Evolutionary conservation across 1,140 invertebrate genomes (phyloP).

Genomic region (Condylostylus longicornis): DNA sequence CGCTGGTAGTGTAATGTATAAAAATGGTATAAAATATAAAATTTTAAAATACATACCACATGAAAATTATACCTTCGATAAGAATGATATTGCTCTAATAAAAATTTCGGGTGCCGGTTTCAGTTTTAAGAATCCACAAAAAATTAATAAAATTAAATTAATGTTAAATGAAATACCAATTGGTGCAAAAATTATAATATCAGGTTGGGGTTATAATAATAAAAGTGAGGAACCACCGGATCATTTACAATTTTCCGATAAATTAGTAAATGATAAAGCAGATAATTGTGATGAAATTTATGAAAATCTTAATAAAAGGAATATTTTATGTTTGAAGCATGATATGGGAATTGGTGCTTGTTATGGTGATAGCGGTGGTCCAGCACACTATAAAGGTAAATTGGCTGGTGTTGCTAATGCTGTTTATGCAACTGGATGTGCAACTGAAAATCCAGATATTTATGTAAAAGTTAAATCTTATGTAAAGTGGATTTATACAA

Average conservation of each 20-base stretch:
- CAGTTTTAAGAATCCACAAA: conserved; percentile 17
- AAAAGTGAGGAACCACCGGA: conserved; percentile 9
- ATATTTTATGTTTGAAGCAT: conserved; percentile 16
- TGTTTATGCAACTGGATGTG: conserved; percentile 15
- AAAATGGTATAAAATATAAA: conserved; percentile 12
- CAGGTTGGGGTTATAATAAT: conserved; percentile 19
- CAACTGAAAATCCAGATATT: conserved; percentile 35
- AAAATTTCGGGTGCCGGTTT: conserved; percentile 16
- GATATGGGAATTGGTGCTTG: conserved; percentile 13
- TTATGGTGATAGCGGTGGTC: conserved; percentile 22
- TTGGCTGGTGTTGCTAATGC: conserved; percentile 25
- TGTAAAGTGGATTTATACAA: conserved; percentile 31
- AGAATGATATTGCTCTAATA: conserved; percentile 20
- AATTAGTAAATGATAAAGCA: conserved; percentile 10
- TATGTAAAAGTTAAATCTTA: conserved; percentile 35
- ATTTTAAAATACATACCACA: conserved; percentile 26
- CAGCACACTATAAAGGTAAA: conserved; percentile 18
- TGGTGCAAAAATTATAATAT: conserved; percentile 11
- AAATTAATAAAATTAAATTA: conserved; percentile 17
- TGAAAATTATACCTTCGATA: conserved; percentile 19
- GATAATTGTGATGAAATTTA: conserved; percentile 12
- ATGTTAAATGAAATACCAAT: conserved; percentile 11
- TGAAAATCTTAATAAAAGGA: conserved; percentile 11
- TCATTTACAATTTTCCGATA: conserved; percentile 14
- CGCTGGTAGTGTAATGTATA: conserved; percentile 17